Base-by-base conservation (phyloP, 2,113 vertebrate genomes). In the Mirounga angustirostris region DNA sequence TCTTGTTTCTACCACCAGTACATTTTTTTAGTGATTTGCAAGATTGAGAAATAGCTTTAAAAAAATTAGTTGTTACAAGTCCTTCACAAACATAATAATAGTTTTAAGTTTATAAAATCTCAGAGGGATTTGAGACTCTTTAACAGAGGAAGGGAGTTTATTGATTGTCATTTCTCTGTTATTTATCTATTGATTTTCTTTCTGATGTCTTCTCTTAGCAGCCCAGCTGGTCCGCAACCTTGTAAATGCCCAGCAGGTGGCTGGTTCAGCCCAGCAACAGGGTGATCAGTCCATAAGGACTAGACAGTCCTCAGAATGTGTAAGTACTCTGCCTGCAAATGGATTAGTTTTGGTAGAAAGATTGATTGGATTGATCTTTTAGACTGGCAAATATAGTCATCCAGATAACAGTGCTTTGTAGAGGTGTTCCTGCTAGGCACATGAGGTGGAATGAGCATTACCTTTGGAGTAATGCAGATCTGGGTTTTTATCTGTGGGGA, bases 221-320 rank as follows among this genome's bases (percentile, higher is more conserved):
- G 98, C 99, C 98, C 99, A 99, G 98, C 98, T 99, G 99, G 99
- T 99, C 52, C 99, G 99, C 81, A 97, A 98, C 73, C 98, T 99
- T 96, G 99, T 99, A 21, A 99, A 99, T 98, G 99, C 99, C 94
- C 99, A 99, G 98, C 99, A 99, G 92, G 99, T 99, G 97, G 98
- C 99, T 46, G 98, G 99, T 95, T 99, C 99, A 67, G 90, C 98
- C 91, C 99, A 99, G 80, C 98, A 98, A 86, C 99, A 98, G 81
- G 97, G 98, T 82, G 99, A 99, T 86, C 98, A 99, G 56, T 98
- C 99, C 9, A 98, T 99, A 67, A 98, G 99, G 89, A 99, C 99
- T 96, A 99, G 99, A 73, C 99, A 99, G 96, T 97, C 99, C 0
- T 99, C 99, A 61, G 99, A 99, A 99, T 99, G 99, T 98, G 99